These are phyloP conservation scores for Heterochromis multidens DNA, from an alignment of 2,113 vertebrate genomes.

Conservation along the genomic window DNA sequence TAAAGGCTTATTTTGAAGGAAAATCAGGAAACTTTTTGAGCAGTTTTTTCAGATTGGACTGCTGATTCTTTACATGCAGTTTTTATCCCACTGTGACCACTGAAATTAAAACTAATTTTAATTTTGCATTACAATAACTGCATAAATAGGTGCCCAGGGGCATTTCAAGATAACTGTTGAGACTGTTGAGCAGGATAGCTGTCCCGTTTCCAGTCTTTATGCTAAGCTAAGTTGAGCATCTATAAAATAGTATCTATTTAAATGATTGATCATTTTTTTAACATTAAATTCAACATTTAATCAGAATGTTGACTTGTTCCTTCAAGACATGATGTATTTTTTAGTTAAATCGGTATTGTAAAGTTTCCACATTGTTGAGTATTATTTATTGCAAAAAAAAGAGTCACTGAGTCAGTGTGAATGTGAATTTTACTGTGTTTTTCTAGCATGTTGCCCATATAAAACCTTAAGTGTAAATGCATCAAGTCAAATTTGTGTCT, in stretches of 20 bases:
- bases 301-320: not conserved
- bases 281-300: not conserved
- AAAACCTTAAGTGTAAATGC: not conserved
- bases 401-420: not conserved
- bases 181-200: not conserved
- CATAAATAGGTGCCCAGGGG: not conserved
- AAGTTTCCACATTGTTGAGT: not conserved
- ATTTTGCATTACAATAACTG: not conserved
- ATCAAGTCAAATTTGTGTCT: not conserved
- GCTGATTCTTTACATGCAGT: not conserved
- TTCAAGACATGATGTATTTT: not conserved
- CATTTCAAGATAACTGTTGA: not conserved
- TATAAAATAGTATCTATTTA: not conserved
- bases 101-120: not conserved
- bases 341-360: not conserved
- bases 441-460: not conserved
- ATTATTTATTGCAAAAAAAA: not conserved
- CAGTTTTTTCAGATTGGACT: not conserved
- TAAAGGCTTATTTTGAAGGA: not conserved
- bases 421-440: not conserved
- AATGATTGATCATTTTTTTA: not conserved
- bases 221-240: not conserved
- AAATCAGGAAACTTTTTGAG: not conserved
- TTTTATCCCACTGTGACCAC: accelerated
- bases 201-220: not conserved